These are phyloP conservation scores for Batillaria attramentaria DNA, from an alignment of 1,140 invertebrate genomes.

Conservation along the genomic window DNA sequence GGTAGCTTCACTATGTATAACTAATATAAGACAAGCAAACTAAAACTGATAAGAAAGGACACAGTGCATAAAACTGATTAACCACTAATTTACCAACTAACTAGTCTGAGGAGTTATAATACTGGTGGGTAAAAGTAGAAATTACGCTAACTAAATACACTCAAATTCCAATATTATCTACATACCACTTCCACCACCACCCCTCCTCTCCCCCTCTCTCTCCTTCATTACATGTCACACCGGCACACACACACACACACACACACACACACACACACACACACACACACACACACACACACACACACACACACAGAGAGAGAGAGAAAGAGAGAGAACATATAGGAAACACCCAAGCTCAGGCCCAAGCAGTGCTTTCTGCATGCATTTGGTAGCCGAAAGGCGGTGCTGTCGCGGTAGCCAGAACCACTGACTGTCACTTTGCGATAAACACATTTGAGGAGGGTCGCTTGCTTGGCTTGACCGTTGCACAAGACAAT, in stretches of 20 bases:
- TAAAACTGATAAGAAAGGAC: too few species aligned
- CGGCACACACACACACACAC: conserved; percentile 2
- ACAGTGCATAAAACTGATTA: too few species aligned
- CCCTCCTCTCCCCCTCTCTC: conserved; percentile 14
- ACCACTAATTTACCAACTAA: too few species aligned
- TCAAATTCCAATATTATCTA: too few species aligned
- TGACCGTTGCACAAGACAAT: background rate
- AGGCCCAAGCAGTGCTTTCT: background rate
- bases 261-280: background rate
- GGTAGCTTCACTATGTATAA: too few species aligned
- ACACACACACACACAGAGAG: conserved; percentile 11
- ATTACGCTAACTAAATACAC: too few species aligned
- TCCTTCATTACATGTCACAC: background rate
- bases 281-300: conserved; percentile 14
- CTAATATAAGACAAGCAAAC: too few species aligned
- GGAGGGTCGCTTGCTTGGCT: background rate
- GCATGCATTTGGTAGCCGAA: background rate
- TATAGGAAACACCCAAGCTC: background rate
- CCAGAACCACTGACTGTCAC: background rate
- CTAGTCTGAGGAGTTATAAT: too few species aligned
- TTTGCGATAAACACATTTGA: background rate
- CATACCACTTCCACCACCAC: conserved; percentile 18
- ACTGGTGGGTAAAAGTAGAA: too few species aligned
- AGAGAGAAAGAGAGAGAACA: background rate
- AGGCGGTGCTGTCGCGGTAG: background rate